These are phyloP conservation scores for Limnephilus marmoratus DNA, from an alignment of 2,888 invertebrate genomes.

Conservation along the genomic window DNA sequence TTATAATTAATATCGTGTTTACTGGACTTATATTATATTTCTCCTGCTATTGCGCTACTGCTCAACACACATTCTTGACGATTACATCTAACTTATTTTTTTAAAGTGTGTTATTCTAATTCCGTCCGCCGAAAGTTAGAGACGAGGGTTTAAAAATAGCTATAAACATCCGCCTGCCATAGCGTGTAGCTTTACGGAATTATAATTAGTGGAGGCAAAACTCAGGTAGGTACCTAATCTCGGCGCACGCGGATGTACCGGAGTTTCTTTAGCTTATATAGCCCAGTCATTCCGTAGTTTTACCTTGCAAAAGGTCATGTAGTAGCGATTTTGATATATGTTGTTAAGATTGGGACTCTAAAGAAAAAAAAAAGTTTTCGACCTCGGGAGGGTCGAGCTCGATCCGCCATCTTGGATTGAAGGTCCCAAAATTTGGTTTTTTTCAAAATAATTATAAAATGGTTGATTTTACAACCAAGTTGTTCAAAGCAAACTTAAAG, in stretches of 20 bases:
- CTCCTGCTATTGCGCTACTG: background rate
- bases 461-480: too few species aligned
- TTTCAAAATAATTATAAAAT: too few species aligned
- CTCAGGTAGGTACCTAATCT: background rate
- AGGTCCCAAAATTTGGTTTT: too few species aligned
- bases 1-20: background rate
- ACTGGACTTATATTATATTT: background rate
- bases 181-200: conserved; percentile 12
- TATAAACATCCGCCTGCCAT: conserved; percentile 39
- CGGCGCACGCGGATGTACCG: background rate
- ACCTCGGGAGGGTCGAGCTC: too few species aligned
- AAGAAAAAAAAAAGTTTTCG: too few species aligned
- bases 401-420: too few species aligned
- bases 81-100: background rate
- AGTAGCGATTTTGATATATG: too few species aligned
- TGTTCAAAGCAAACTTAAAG: too few species aligned
- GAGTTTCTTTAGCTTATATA: background rate
- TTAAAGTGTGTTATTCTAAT: conserved; percentile 46
- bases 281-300: too few species aligned
- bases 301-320: too few species aligned
- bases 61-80: conserved; percentile 10
- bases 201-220: conserved; percentile 18
- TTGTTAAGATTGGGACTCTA: too few species aligned
- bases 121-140: conserved; percentile 43
- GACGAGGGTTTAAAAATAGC: conserved; percentile 41